phyloP scores from a whole-genome alignment of 1,140 invertebrate genomes.

The Campoletis sonorensis region DNA sequence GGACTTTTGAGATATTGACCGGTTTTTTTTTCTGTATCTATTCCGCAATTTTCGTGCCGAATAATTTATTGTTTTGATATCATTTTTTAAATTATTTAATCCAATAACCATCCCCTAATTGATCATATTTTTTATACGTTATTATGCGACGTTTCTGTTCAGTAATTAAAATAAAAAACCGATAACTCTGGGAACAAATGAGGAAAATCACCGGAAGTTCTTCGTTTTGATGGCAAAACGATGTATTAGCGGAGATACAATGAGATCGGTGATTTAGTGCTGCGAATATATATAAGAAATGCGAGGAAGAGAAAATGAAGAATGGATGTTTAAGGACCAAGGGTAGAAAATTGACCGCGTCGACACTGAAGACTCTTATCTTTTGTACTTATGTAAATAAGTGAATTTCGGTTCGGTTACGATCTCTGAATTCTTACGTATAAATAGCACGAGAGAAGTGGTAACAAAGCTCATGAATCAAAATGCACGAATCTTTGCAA shows the following conservation, averaged over 20 bases:
- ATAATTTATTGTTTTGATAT: too few relatives aligned
- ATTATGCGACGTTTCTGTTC: not conserved
- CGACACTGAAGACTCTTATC: constrained; percentile 58
- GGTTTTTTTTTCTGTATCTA: not conserved
- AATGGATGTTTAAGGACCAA: constrained; percentile 34
- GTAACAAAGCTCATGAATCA: constrained; percentile 1
- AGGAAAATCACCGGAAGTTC: not conserved
- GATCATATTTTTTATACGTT: too few relatives aligned
- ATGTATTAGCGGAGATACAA: not conserved
- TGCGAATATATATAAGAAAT: not conserved
- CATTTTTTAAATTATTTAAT: too few relatives aligned
- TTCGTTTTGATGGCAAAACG: not conserved
- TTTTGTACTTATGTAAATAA: constrained; percentile 66
- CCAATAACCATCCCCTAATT: too few relatives aligned
- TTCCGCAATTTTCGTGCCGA: too few relatives aligned
- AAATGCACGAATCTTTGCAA: too few relatives aligned
- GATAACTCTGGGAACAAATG: not conserved
- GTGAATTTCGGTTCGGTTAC: constrained; percentile 60
- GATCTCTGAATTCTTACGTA: not conserved
- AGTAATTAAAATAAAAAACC: not conserved
- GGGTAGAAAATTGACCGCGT: constrained; percentile 48
- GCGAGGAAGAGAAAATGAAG: constrained; percentile 8
- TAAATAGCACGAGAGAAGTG: constrained; percentile 18
- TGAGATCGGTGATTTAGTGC: constrained; percentile 32
- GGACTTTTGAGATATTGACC: not conserved